Evolutionary conservation across 2,888 invertebrate species (phyloP).

Genomic region (Xestia xanthographa): DNA sequence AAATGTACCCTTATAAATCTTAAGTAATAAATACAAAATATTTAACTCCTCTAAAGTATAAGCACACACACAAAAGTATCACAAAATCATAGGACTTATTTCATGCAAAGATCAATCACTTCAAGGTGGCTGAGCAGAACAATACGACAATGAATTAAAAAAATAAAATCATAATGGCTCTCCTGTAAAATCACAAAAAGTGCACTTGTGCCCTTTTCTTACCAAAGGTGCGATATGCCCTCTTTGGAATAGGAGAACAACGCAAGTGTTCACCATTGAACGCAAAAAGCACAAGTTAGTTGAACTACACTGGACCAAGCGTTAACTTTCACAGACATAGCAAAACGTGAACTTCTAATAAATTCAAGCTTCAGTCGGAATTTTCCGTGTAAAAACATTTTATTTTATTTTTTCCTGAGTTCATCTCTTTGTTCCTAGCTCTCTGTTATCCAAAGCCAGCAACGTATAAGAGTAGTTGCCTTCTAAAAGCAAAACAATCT

Average conservation of each 20-base stretch:
- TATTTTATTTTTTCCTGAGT: neutral
- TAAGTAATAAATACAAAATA: too few species aligned
- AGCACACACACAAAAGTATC: too few species aligned
- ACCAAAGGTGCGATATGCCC: neutral
- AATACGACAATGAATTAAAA: too few species aligned
- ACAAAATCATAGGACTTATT: too few species aligned
- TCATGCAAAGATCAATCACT: too few species aligned
- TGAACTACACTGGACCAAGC: neutral
- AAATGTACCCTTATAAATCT: too few species aligned
- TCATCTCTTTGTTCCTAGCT: conserved; percentile 28
- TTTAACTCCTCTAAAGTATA: too few species aligned
- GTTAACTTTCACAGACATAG: neutral
- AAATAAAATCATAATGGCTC: too few species aligned
- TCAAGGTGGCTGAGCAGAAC: too few species aligned
- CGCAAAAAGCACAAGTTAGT: neutral
- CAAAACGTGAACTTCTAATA: neutral
- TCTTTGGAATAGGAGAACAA: neutral
- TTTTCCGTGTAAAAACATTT: conserved; percentile 1
- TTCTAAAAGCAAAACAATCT: neutral
- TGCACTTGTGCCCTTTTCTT: too few species aligned
- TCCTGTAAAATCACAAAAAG: too few species aligned
- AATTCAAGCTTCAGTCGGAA: neutral
- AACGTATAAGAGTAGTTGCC: neutral
- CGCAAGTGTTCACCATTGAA: neutral
- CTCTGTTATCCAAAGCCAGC: conserved; percentile 15